phyloP scores from a whole-genome alignment of 2,113 vertebrate genomes.

The Bubo bubo region DNA sequence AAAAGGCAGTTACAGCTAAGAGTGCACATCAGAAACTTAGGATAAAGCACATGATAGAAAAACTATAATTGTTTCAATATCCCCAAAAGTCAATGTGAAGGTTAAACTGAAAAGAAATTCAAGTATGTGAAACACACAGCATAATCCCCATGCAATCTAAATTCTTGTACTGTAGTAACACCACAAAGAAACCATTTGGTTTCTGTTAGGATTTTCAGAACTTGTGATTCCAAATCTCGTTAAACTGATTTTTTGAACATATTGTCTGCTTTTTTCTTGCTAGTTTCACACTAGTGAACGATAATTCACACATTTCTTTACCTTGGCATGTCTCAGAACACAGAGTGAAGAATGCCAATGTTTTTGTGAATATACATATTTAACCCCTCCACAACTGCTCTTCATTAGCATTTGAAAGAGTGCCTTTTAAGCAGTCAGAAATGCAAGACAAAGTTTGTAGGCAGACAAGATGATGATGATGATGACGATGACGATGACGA shows the following conservation, averaged over 20 bases:
- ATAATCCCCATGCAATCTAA: not conserved
- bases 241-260: slow-evolving; percentile 44
- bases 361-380: not conserved
- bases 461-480: not conserved
- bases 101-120: slow-evolving; percentile 10
- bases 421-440: not conserved
- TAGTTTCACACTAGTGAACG: slow-evolving; percentile 27
- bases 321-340: slow-evolving; percentile 18
- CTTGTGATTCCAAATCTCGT: slow-evolving; percentile 11
- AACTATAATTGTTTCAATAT: not conserved
- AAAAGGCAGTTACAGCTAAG: not conserved
- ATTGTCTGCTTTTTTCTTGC: slow-evolving; percentile 12
- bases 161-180: slow-evolving; percentile 35
- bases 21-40: not conserved
- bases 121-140: not conserved
- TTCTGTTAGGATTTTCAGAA: slow-evolving; percentile 48
- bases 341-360: not conserved
- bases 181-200: slow-evolving; percentile 18
- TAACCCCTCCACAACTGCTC: not conserved
- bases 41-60: not conserved
- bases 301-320: slow-evolving; percentile 58
- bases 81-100: not conserved
- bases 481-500: not conserved
- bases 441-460: not conserved
- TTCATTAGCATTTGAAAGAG: not conserved